Evolutionary conservation across 2,797 vertebrate species (phyloP).

Genomic region (Rhinophrynus dorsalis): DNA sequence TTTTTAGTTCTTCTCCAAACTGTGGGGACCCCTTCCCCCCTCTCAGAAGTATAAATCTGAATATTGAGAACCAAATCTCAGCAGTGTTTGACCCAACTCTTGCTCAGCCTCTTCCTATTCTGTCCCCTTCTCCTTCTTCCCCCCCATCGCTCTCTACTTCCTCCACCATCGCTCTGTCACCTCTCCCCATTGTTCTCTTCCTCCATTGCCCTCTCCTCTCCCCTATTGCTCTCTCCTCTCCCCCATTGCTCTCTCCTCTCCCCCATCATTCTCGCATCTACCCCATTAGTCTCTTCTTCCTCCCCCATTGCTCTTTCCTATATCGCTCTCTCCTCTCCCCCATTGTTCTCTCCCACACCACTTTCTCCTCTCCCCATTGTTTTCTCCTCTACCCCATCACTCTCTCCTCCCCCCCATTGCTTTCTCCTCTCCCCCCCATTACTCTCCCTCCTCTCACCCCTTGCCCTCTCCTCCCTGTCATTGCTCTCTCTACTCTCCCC

Average conservation of each 20-base stretch:
- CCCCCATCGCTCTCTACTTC: background rate
- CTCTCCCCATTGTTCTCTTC: background rate
- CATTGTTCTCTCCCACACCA: background rate
- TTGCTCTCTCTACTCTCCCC: conserved; percentile 12
- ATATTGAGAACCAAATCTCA: too few relatives aligned
- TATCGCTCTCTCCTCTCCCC: background rate
- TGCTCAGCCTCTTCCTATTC: too few relatives aligned
- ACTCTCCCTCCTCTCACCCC: conserved; percentile 6
- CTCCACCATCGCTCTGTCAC: background rate
- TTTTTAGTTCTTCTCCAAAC: too few relatives aligned
- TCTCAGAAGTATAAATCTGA: too few relatives aligned
- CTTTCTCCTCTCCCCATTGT: background rate
- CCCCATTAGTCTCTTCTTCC: background rate
- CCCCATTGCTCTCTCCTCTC: background rate
- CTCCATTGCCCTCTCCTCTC: background rate
- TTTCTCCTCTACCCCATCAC: background rate
- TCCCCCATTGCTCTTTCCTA: background rate
- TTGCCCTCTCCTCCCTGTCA: conserved; percentile 9
- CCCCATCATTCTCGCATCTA: background rate
- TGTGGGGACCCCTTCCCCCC: too few relatives aligned
- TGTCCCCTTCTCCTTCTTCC: too few relatives aligned
- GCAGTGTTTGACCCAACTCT: too few relatives aligned
- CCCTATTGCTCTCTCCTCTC: background rate
- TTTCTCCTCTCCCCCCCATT: background rate
- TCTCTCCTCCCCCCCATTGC: background rate